Evolutionary conservation across 2,113 vertebrate genomes (phyloP).

Genomic region (Promerops cafer): DNA sequence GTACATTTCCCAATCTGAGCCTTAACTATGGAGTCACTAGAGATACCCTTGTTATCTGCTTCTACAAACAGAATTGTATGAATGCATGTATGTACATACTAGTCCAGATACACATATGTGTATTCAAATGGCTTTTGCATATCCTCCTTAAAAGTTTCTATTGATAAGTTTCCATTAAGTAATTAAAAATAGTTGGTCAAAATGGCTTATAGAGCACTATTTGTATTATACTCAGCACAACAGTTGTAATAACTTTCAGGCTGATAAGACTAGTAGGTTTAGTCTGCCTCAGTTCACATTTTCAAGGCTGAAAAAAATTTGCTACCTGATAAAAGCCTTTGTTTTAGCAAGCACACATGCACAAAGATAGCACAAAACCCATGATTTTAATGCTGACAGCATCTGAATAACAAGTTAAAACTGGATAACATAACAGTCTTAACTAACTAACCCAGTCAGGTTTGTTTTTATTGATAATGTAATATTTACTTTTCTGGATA

Average conservation of each 20-base stretch:
- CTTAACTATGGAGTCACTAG: background rate
- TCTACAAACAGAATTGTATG: background rate
- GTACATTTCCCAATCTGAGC: background rate
- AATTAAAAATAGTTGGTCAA: background rate
- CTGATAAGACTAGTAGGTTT: background rate
- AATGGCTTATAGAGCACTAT: background rate
- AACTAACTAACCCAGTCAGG: background rate
- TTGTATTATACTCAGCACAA: background rate
- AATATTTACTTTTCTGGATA: slow-evolving; percentile 37
- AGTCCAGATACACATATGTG: background rate
- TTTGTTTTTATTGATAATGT: background rate
- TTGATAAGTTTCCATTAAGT: background rate
- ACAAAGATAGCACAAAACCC: background rate
- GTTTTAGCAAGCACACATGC: background rate
- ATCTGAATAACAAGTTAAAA: background rate
- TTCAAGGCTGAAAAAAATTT: background rate
- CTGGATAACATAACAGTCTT: background rate
- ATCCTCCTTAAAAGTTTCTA: background rate
- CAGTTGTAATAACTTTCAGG: background rate
- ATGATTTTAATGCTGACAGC: background rate
- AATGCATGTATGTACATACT: background rate
- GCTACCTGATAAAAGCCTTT: background rate
- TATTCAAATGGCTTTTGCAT: background rate
- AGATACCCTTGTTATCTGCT: background rate
- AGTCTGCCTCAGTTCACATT: background rate